A percentile compares a stretch with the other conserved stretches of the same genome.
These are phyloP conservation scores for Parelbella ahira DNA, from an alignment of 2,888 invertebrate genomes.

Conservation along the genomic window DNA sequence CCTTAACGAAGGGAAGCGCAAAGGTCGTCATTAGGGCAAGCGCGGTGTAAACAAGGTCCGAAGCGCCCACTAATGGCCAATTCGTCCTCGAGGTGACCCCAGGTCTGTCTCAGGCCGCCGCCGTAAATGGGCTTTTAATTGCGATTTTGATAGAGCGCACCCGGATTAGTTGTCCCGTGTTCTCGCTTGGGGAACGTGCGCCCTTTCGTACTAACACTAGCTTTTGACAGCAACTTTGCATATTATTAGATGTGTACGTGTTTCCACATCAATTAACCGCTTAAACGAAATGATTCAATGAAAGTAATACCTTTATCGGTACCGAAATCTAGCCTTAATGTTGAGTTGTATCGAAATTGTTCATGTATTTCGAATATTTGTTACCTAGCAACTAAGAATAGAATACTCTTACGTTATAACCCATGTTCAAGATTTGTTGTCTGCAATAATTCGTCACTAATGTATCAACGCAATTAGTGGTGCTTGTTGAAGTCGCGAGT, in stretches of 20 bases:
- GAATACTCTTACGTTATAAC: too few relatives aligned
- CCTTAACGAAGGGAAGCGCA: slow-evolving; percentile 82
- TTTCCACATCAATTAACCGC: too few relatives aligned
- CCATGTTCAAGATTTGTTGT: too few relatives aligned
- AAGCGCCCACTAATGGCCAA: slow-evolving; percentile 81
- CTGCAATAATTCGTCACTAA: slow-evolving; percentile 5
- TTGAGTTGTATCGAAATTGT: too few relatives aligned
- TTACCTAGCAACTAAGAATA: too few relatives aligned
- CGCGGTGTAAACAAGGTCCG: slow-evolving; percentile 80
- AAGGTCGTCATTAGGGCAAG: slow-evolving; percentile 82
- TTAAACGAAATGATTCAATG: too few relatives aligned
- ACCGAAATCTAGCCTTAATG: too few relatives aligned
- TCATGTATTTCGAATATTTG: too few relatives aligned
- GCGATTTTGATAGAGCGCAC: slow-evolving; percentile 73
- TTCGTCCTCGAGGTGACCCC: slow-evolving; percentile 78
- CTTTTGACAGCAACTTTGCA: slow-evolving; percentile 6
- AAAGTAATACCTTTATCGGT: too few relatives aligned
- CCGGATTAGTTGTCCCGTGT: slow-evolving; percentile 59
- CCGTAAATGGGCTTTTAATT: slow-evolving; percentile 78
- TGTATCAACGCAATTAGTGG: slow-evolving; percentile 32
- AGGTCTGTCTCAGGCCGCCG: slow-evolving; percentile 65
- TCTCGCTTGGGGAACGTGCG: slow-evolving; percentile 19
- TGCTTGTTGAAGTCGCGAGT: slow-evolving; percentile 41
- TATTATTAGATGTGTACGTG: too few relatives aligned
- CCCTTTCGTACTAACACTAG: slow-evolving; percentile 17